These are phyloP conservation scores for Cantharis lateralis DNA, from an alignment of 2,888 invertebrate species.

Conservation along the genomic window DNA sequence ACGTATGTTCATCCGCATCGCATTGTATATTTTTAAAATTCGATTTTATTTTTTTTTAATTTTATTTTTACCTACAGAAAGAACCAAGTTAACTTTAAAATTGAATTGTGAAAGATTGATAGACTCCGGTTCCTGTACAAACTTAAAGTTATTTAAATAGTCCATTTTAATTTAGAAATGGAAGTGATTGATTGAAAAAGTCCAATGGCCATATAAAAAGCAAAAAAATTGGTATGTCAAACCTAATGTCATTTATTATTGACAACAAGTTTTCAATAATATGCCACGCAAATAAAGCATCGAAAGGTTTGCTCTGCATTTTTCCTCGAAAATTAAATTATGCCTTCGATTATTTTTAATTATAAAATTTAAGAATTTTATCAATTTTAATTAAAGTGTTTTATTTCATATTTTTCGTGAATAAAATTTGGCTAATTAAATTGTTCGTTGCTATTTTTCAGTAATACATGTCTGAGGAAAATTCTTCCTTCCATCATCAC, in stretches of 20 bases:
- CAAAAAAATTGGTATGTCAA: not conserved
- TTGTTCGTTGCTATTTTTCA: not conserved
- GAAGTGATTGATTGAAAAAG: not conserved
- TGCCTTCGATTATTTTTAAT: not conserved
- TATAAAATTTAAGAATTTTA: not conserved
- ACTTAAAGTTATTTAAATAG: not conserved
- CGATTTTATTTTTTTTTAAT: not conserved
- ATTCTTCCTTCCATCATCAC: constrained; percentile 6
- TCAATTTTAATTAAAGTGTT: not conserved
- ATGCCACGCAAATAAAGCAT: not conserved
- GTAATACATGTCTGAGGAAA: constrained; percentile 7
- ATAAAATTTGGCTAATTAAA: not conserved
- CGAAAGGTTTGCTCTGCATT: not conserved
- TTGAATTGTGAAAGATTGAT: not conserved
- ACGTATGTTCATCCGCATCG: not conserved
- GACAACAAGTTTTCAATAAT: not conserved
- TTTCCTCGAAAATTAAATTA: not conserved
- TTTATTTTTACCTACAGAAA: not conserved
- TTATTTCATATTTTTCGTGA: not conserved
- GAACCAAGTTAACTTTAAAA: not conserved
- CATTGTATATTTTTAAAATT: not conserved
- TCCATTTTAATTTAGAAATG: not conserved
- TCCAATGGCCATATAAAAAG: not conserved
- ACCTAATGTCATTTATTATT: not conserved
- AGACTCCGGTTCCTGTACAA: not conserved